Evolutionary conservation across 92 coral and sea anemone genomes (phyloP).

Genomic region (Porites rus): DNA sequence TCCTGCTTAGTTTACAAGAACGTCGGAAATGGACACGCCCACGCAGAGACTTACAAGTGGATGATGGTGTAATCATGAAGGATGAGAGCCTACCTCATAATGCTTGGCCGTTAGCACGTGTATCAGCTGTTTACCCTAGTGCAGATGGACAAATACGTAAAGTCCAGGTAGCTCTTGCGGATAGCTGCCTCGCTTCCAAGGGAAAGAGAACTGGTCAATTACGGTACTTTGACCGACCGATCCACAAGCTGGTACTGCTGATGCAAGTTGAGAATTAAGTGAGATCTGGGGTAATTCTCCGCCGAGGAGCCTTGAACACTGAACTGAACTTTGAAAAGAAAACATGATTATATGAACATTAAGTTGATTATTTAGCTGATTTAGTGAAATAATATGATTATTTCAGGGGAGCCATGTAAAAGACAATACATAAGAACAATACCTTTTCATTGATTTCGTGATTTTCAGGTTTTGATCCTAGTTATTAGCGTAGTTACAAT

Average conservation of each 20-base stretch:
- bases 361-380: not conserved
- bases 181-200: slow-evolving; percentile 50
- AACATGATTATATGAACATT: not conserved
- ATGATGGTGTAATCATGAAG: not conserved
- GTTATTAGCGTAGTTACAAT: no score
- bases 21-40: slow-evolving; percentile 41
- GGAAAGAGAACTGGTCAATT: slow-evolving; percentile 38
- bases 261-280: not conserved
- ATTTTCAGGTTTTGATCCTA: no score
- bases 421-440: not conserved
- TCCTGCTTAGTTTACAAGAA: slow-evolving; percentile 21
- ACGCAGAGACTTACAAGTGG: slow-evolving; percentile 18
- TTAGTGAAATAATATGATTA: slow-evolving; percentile 24
- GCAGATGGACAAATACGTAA: slow-evolving; percentile 47
- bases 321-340: not conserved
- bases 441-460: no score
- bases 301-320: not conserved
- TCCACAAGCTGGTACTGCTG: slow-evolving; percentile 60
- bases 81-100: no score
- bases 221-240: slow-evolving; percentile 49
- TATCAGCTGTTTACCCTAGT: slow-evolving; percentile 51
- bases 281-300: slow-evolving; percentile 16
- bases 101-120: slow-evolving; percentile 55
- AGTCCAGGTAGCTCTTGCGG: slow-evolving; percentile 60
- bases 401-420: slow-evolving; percentile 29